These are phyloP conservation scores for Gnathonemus echidnorhynchus DNA, from an alignment of 2,113 vertebrate genomes.

Conservation along the genomic window DNA sequence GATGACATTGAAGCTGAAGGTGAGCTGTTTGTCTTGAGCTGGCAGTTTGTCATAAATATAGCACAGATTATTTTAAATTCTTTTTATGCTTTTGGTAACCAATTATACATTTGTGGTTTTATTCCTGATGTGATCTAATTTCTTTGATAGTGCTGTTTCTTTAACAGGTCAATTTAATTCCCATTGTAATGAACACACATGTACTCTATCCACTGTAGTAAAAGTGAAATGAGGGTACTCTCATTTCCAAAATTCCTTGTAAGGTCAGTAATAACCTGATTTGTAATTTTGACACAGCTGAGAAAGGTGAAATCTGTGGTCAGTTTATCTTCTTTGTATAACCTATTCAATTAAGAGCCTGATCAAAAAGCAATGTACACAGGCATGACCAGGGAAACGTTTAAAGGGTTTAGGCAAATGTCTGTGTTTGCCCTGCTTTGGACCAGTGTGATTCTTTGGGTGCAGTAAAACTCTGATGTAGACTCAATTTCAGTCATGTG, in stretches of 20 bases:
- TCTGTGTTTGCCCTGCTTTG: background rate
- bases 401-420: background rate
- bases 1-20: conserved; percentile 77
- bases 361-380: background rate
- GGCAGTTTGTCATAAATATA: background rate
- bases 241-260: background rate
- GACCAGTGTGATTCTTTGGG: background rate
- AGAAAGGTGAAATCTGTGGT: background rate
- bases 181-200: background rate
- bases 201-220: background rate
- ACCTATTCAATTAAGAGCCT: background rate
- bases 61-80: background rate
- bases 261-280: background rate
- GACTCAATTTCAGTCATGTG: background rate
- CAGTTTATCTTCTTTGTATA: background rate
- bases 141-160: background rate
- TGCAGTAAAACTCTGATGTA: background rate
- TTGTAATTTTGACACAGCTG: background rate
- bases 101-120: background rate
- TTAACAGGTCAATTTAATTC: background rate
- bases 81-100: background rate
- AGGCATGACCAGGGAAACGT: background rate
- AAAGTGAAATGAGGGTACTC: background rate
- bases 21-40: conserved; percentile 34
- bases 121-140: background rate